Evolutionary conservation across 2,113 vertebrate genomes (phyloP), one percentile per base, ranked within the genome.

Genomic region (Coracopsis vasa): DNA sequence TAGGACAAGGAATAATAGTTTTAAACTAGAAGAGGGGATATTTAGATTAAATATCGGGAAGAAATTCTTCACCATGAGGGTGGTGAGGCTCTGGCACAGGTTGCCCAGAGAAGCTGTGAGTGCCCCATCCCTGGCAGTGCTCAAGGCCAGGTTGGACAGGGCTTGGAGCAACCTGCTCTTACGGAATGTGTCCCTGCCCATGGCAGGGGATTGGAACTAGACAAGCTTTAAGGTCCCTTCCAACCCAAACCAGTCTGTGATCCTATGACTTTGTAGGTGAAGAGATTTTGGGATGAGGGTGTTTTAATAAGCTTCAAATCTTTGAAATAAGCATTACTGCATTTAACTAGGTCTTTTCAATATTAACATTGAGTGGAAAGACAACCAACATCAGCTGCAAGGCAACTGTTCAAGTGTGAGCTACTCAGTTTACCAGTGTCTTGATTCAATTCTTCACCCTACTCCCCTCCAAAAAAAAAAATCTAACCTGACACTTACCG

Each of bases 401-500:
- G 54, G 18, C 14, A 51, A 51, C 6, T 60, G 35, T 7, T 61
- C 13, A 53, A 15, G 20, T 0, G 1, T 5, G 2, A 94, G 33
- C 33, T 39, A 35, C 8, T 70, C 31, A 7, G 16, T 64, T 85
- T 54, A 29, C 1, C 33, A 69, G 7, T 6, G 16, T 41, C 12
- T 66, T 16, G 0, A 66, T 47, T 37, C 20, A 70, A 0, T 37
- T 88, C 10, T 61, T 37, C 14, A 2, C 35, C 4, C n/a, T 31
- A 3, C 0, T 3, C 2, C 9, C n/a, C 37, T 53, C 21, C 10
- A 45, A 2, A 19, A 23, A 70, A 25, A 4, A 23, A 70, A 25
- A 4, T 0, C 16, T 51, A 71, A 29, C 9, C 20, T 53, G 27
- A 42, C 70, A 81, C 98, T 98, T 97, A 99, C 99, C 99, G 98